These are phyloP conservation scores for Drosophila sulfurigaster DNA, from an alignment of 1,140 invertebrate genomes.

Conservation along the genomic window DNA sequence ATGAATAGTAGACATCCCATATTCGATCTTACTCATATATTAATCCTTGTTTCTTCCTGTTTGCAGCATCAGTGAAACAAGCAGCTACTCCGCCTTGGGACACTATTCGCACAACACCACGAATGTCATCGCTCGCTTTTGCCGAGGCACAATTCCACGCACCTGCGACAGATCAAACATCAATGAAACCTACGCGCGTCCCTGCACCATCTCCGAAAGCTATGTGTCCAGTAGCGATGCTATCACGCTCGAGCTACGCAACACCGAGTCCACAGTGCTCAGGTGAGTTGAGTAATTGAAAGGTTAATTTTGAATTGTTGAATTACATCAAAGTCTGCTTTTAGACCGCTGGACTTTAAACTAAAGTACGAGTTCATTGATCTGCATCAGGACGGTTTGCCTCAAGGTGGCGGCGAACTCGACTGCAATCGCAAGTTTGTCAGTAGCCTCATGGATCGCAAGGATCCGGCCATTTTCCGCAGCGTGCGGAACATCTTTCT, in stretches of 20 bases:
- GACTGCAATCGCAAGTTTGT: conserved; percentile 87
- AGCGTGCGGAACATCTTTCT: conserved; percentile 93
- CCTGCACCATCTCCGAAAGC: conserved; percentile 92
- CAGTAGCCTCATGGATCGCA: conserved; percentile 87
- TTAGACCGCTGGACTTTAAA: conserved; percentile 90
- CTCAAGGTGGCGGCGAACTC: conserved; percentile 87
- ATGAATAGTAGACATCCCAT: too few species aligned
- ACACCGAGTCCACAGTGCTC: conserved; percentile 93
- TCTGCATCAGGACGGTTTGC: conserved; percentile 92
- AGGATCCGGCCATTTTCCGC: conserved; percentile 87
- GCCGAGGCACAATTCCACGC: conserved; percentile 90
- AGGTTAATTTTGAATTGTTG: too few species aligned
- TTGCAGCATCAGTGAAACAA: conserved; percentile 53
- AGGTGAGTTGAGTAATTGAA: conserved; percentile 67
- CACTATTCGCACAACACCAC: conserved; percentile 86
- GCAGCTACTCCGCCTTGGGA: conserved; percentile 51
- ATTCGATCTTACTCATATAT: neutral
- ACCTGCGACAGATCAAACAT: conserved; percentile 90
- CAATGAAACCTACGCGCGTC: conserved; percentile 86
- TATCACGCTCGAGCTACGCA: conserved; percentile 91
- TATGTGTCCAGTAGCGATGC: conserved; percentile 92
- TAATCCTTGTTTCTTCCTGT: neutral
- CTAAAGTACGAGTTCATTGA: conserved; percentile 96
- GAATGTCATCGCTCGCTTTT: conserved; percentile 91
- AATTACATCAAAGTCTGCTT: too few species aligned